These are phyloP conservation scores for Gallinago undulata DNA, from an alignment of 2,113 vertebrate species.

Conservation along the genomic window DNA sequence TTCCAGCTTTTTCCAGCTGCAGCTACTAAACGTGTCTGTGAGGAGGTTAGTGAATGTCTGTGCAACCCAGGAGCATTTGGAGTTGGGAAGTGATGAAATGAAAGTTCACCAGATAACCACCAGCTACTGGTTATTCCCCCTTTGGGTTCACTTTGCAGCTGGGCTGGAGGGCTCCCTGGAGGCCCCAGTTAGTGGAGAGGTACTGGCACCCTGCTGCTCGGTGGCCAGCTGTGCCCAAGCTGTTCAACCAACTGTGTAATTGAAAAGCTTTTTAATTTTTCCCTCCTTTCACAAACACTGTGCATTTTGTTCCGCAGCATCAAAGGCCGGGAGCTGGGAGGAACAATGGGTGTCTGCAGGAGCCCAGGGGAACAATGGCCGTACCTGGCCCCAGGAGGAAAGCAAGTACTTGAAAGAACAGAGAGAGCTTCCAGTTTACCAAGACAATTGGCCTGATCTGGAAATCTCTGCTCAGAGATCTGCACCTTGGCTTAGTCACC, in stretches of 20 bases:
- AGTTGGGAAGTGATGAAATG: neutral
- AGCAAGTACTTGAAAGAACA: constrained; percentile 39
- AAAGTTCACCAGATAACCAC: neutral
- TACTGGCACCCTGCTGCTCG: neutral
- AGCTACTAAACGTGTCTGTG: neutral
- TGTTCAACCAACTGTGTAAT: constrained; percentile 37
- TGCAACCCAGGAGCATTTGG: neutral
- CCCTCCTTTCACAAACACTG: constrained; percentile 47
- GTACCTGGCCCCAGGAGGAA: neutral
- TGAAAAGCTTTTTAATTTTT: constrained; percentile 29
- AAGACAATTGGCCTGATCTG: constrained; percentile 29
- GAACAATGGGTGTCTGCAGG: constrained; percentile 39
- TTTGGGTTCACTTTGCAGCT: neutral
- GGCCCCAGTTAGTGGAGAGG: neutral
- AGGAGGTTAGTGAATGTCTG: neutral
- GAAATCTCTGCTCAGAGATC: constrained; percentile 1
- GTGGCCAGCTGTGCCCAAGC: neutral
- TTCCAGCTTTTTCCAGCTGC: neutral
- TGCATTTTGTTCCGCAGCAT: constrained; percentile 50
- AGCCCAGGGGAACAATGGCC: constrained; percentile 44
- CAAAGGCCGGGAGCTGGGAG: neutral
- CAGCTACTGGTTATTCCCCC: neutral
- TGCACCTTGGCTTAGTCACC: neutral
- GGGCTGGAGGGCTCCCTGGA: neutral
- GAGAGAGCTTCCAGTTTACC: constrained; percentile 39